These are phyloP conservation scores for Polylopha cassiicola DNA, from an alignment of 2,888 invertebrate genomes.

Conservation along the genomic window DNA sequence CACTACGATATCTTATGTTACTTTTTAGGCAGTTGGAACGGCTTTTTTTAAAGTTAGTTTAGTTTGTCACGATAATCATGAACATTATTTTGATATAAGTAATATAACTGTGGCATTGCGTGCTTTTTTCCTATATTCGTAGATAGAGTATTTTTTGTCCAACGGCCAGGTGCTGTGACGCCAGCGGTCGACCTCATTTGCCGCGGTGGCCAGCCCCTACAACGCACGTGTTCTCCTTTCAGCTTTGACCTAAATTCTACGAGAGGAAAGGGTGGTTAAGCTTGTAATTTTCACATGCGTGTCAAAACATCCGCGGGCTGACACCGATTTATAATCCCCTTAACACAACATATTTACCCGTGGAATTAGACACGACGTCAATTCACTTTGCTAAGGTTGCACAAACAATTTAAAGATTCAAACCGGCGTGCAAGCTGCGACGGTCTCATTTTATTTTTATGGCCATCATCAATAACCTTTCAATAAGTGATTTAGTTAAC, in stretches of 20 bases:
- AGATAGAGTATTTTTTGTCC: constrained; percentile 31
- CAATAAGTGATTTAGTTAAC: constrained; percentile 41
- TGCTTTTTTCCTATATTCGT: constrained; percentile 20
- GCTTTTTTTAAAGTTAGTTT: constrained; percentile 14
- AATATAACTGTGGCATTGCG: constrained; percentile 26
- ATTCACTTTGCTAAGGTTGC: constrained; percentile 9
- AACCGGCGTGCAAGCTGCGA: constrained; percentile 11
- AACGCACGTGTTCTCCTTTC: constrained; percentile 41
- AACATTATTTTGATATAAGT: constrained; percentile 15
- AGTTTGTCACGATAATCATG: constrained; percentile 17
- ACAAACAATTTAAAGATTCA: too few relatives aligned
- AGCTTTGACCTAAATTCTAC: constrained; percentile 54
- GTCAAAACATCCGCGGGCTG: constrained; percentile 24
- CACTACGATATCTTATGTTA: not conserved
- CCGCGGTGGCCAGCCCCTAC: constrained; percentile 36
- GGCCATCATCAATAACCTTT: constrained; percentile 44
- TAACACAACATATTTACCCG: not conserved
- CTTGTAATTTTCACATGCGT: constrained; percentile 27
- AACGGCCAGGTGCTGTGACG: constrained; percentile 32
- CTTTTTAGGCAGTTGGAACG: constrained; percentile 10
- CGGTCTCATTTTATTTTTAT: constrained; percentile 33
- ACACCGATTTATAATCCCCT: constrained; percentile 28
- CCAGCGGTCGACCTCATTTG: constrained; percentile 48
- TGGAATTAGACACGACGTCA: not conserved
- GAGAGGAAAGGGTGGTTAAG: constrained; percentile 32